Base-by-base conservation (phyloP, 2,113 vertebrate genomes). In the Apus apus region DNA sequence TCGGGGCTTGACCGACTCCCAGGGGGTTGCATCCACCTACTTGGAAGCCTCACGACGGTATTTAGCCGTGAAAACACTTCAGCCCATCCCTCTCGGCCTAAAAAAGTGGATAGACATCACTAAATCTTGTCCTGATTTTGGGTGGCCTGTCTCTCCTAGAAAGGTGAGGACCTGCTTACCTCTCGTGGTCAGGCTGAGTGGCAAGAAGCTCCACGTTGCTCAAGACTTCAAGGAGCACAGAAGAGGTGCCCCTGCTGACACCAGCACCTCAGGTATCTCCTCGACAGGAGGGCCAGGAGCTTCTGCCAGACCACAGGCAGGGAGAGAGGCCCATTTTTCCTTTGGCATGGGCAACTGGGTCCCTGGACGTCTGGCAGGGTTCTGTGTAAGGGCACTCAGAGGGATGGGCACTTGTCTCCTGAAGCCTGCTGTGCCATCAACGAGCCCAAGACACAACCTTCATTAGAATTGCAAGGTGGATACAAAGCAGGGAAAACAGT, bases 291-390 rank as follows among this genome's bases (percentile, higher is more conserved):
- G 2, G 12, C 13, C 22, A 38, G 46, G 16, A 12, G 8, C 9
- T 78, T 79, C 38, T 72, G n/a, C 62, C 68, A 38, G 53, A 26
- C 9, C 27, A 60, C 34, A 26, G 11, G 34, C 23, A n/a, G 65
- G 12, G 30, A 15, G 7, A 51, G 12, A 65, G 30, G 8, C 16
- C 36, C 3, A 0, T 34, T 72, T 90, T 46, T 9, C 9, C 4
- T 0, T 0, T 25, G 32, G 8, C n/a, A 10, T 1, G 3, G 11
- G 7, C 16, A 12, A 16, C 14, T 27, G 1, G 0, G 40, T 18
- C 51, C 51, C 57, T 43, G 8, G 13, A 70, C 45, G 36, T 71
- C 58, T 27, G 56, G 14, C 50, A 54, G 85, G 85, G 30, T 6
- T 78, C 45, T 34, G 53, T 27, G 38, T 36, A 27, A 64, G 53